Evolutionary conservation across 1,140 invertebrate species (phyloP).

Genomic region (Idris sp.): DNA sequence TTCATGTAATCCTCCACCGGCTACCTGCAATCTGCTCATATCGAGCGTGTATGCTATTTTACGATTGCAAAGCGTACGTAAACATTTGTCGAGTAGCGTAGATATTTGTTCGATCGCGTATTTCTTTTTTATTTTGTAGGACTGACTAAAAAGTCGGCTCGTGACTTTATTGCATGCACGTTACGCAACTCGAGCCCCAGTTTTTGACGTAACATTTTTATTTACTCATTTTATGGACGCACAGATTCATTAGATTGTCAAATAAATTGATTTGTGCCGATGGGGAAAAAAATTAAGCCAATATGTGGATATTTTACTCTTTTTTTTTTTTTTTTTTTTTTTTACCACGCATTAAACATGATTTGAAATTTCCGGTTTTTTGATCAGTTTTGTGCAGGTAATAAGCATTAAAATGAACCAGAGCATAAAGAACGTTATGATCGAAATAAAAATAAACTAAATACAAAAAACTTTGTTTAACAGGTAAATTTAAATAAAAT

Average conservation of each 20-base stretch:
- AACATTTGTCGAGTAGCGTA: conserved; percentile 26
- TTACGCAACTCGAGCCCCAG: conserved; percentile 1
- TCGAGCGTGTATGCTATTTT: conserved; percentile 38
- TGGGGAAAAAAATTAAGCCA: too few relatives aligned
- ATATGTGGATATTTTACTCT: too few relatives aligned
- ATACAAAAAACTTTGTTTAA: too few relatives aligned
- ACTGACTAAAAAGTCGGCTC: conserved; percentile 2
- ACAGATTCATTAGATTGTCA: conserved; percentile 33
- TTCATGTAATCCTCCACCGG: conserved; percentile 40
- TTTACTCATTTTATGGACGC: conserved; percentile 22
- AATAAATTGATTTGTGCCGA: conserved; percentile 30
- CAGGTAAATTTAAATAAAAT: too few relatives aligned
- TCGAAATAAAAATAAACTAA: too few relatives aligned
- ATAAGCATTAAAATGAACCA: too few relatives aligned
- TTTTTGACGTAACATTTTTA: conserved; percentile 29
- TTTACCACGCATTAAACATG: too few relatives aligned
- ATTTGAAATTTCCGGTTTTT: too few relatives aligned
- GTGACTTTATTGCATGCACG: conserved; percentile 16
- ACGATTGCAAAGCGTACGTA: conserved; percentile 37
- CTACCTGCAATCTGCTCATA: conserved; percentile 48
- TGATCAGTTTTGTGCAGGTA: too few relatives aligned
- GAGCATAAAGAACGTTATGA: too few relatives aligned
- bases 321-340: too few relatives aligned
- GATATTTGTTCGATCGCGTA: conserved; percentile 23
- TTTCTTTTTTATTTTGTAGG: conserved; percentile 19